Evolutionary conservation across 2,797 vertebrate species (phyloP).

Genomic region (Malacoctenus gilli): DNA sequence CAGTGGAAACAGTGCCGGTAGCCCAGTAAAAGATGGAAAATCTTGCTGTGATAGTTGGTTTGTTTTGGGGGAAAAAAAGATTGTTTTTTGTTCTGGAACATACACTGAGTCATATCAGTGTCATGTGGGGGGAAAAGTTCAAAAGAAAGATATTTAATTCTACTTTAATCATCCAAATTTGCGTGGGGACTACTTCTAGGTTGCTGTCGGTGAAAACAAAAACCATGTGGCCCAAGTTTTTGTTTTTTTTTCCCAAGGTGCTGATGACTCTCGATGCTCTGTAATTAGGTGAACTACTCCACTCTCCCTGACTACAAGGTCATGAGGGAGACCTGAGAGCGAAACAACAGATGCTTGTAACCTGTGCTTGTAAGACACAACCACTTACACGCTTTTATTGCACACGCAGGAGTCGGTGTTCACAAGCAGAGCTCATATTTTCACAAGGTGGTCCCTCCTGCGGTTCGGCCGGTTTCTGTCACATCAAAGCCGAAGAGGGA

Average conservation of each 20-base stretch:
- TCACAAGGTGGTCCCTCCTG: slow-evolving; percentile 68
- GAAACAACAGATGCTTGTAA: slow-evolving; percentile 73
- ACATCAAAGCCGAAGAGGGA: slow-evolving; percentile 68
- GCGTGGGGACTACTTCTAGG: not conserved
- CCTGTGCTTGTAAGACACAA: slow-evolving; percentile 66
- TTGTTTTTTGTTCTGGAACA: too few species aligned
- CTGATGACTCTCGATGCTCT: slow-evolving; percentile 37
- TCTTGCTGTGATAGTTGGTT: too few species aligned
- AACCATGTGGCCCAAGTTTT: not conserved
- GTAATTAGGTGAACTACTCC: slow-evolving; percentile 39
- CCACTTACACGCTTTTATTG: slow-evolving; percentile 46
- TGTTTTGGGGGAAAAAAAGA: too few species aligned
- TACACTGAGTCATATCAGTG: too few species aligned
- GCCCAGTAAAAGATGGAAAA: too few species aligned
- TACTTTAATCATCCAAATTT: too few species aligned
- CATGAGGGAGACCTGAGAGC: slow-evolving; percentile 58
- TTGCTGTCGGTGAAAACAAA: not conserved
- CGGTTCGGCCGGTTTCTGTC: slow-evolving; percentile 61
- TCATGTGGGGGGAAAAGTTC: not conserved
- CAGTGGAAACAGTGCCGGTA: too few species aligned
- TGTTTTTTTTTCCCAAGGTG: too few species aligned
- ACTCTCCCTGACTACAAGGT: slow-evolving; percentile 42
- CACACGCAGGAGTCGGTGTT: slow-evolving; percentile 64
- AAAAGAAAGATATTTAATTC: too few species aligned
- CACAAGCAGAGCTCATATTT: slow-evolving; percentile 72